These are phyloP conservation scores for Papilio machaon DNA, from an alignment of 1,140 invertebrate genomes.

Conservation along the genomic window DNA sequence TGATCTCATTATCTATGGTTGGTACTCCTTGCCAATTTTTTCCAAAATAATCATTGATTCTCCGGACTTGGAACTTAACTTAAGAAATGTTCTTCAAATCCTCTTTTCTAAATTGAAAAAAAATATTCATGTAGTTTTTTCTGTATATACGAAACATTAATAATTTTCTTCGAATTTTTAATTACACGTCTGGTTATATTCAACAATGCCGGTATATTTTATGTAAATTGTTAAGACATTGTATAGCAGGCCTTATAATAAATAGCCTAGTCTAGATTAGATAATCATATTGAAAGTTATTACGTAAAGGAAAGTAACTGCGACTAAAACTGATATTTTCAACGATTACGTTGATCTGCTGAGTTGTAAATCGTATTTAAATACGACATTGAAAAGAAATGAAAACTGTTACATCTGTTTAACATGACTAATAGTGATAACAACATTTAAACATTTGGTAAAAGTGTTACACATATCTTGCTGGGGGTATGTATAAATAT, in stretches of 20 bases:
- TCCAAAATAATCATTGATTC: background rate
- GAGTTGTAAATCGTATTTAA: background rate
- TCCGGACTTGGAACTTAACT: background rate
- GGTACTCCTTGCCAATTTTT: background rate
- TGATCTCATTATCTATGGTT: background rate
- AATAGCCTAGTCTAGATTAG: constrained; percentile 10
- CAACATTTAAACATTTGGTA: background rate
- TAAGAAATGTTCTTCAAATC: background rate
- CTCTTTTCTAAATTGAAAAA: background rate
- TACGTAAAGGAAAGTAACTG: constrained; percentile 34
- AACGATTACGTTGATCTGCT: background rate
- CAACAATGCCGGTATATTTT: background rate
- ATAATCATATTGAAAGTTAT: constrained; percentile 33
- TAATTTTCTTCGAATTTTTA: too few species aligned
- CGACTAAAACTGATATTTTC: constrained; percentile 15
- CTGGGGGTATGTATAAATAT: background rate
- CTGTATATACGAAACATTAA: too few species aligned
- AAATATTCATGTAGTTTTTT: background rate
- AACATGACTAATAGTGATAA: background rate
- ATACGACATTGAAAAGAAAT: background rate
- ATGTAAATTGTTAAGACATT: background rate
- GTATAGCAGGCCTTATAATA: background rate
- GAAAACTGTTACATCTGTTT: background rate
- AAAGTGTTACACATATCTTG: background rate
- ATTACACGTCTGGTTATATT: background rate